Evolutionary conservation across 1,140 invertebrate species (phyloP), one percentile per base, ranked within the genome.

Genomic region (Venustaconcha ellipsiformis): DNA sequence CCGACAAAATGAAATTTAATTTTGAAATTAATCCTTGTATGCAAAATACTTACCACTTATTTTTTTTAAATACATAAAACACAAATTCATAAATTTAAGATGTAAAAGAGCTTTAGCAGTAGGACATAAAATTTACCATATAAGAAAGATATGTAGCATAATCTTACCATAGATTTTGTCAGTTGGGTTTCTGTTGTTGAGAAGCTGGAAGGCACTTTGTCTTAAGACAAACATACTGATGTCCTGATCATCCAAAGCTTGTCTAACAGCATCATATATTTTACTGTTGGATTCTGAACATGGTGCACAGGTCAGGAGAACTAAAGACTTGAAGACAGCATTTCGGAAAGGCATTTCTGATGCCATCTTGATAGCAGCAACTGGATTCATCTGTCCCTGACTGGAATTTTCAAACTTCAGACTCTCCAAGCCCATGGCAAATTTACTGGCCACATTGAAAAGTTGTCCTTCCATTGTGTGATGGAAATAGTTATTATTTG

Each of bases 211-310:
- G 37, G 80, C 76, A 23, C 82, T 62, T 5, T 81, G 93, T 92
- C 95, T 95, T 12, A 97, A 86, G 56, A 97, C 93, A 85, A 97
- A 96, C 1, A 97, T 88, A 1, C 92, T 94, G 71, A 96, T 94
- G 13, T 93, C 94, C 83, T 94, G 94, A 87, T 96, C 94, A 64
- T 86, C 30, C 12, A 95, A 90, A 70, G 96, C 87, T 88, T 95
- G 93, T 83, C 94, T 93, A 57, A 97, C 91, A 30, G 94, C 94
- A 1, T 93, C 92, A 83, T 95, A 95, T 83, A 96, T 94, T 82
- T 95, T 89, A 93, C 95, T 94, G 75, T 92, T 92, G 57, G 90
- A 88, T 4, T 92, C 90, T 72, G 94, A 93, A 88, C 91, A 90
- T 0, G 93, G 93, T 13, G 69, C 60, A 20, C 75, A 77, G 62